Percentiles rank a stretch among this genome's conserved stretches.
phyloP scores from a whole-genome alignment of 1,140 invertebrate species.

The Eumaeus atala region DNA sequence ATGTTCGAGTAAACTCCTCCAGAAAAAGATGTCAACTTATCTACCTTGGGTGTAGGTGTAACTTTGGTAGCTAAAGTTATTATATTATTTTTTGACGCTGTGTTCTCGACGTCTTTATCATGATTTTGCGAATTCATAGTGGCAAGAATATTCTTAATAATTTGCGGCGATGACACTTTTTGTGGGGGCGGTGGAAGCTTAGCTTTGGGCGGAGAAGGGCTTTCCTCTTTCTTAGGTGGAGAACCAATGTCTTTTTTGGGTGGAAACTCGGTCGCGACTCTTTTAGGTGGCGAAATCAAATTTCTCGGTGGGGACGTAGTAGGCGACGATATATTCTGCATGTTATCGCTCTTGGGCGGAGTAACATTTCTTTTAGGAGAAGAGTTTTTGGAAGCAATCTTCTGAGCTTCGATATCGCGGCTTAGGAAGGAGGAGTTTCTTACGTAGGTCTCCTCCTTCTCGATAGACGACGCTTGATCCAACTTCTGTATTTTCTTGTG shows the following conservation, averaged over 20 bases:
- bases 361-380: constrained; percentile 20
- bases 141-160: not conserved
- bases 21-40: constrained; percentile 13
- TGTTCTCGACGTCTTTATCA: constrained; percentile 21
- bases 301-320: constrained; percentile 21
- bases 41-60: not conserved
- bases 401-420: constrained; percentile 47
- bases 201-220: constrained; percentile 6
- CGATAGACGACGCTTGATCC: constrained; percentile 6
- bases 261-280: constrained; percentile 14
- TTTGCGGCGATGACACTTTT: constrained; percentile 1
- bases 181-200: not conserved
- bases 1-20: not conserved
- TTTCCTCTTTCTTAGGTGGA: constrained; percentile 4
- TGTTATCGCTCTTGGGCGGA: constrained; percentile 26
- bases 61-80: not conserved
- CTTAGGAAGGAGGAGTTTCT: constrained; percentile 51
- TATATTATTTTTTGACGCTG: not conserved
- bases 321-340: too few species aligned
- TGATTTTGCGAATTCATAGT: constrained; percentile 16
- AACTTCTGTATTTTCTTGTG: constrained; percentile 18
- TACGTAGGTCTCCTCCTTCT: constrained; percentile 31
- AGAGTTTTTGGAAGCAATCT: constrained; percentile 24
- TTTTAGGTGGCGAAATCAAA: constrained; percentile 21
- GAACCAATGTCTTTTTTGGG: constrained; percentile 13